phyloP scores from a whole-genome alignment of 1,140 invertebrate genomes.

The Grapholita molesta region DNA sequence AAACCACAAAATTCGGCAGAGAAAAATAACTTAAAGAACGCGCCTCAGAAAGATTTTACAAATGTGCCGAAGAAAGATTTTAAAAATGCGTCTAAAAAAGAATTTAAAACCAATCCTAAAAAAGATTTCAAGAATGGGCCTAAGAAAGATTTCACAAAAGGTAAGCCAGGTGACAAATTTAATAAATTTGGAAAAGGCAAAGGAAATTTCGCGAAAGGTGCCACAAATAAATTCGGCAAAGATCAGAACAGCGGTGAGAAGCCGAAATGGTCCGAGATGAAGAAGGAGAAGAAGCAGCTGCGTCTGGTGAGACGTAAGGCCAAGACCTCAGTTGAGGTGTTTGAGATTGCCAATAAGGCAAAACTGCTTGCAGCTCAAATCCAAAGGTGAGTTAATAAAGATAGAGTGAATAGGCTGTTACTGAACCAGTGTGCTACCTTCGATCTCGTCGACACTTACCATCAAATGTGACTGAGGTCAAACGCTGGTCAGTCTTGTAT shows the following conservation, averaged over 20 bases:
- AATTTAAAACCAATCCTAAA: constrained; percentile 27
- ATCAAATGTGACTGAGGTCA: too few species aligned
- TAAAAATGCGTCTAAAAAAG: constrained; percentile 35
- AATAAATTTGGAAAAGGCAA: constrained; percentile 35
- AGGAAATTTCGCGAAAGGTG: constrained; percentile 30
- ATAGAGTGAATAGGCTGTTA: too few species aligned
- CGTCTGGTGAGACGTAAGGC: constrained; percentile 70
- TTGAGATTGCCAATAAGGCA: constrained; percentile 84
- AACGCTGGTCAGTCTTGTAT: too few species aligned
- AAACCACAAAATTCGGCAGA: constrained; percentile 17
- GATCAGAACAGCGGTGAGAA: constrained; percentile 73
- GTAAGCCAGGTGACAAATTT: constrained; percentile 19
- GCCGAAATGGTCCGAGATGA: constrained; percentile 85
- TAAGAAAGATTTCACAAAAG: constrained; percentile 28
- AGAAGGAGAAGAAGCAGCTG: constrained; percentile 85
- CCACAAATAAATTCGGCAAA: constrained; percentile 23
- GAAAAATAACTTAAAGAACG: constrained; percentile 38
- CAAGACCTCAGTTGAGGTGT: constrained; percentile 79
- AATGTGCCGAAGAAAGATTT: constrained; percentile 27
- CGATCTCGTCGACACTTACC: too few species aligned
- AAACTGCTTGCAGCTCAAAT: constrained; percentile 90
- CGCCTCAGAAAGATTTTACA: constrained; percentile 24
- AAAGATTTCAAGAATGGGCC: constrained; percentile 37
- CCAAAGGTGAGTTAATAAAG: constrained; percentile 76
- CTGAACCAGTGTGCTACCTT: too few species aligned